Base-by-base conservation (phyloP, 2,797 vertebrate species). In the Diceros bicornis region DNA sequence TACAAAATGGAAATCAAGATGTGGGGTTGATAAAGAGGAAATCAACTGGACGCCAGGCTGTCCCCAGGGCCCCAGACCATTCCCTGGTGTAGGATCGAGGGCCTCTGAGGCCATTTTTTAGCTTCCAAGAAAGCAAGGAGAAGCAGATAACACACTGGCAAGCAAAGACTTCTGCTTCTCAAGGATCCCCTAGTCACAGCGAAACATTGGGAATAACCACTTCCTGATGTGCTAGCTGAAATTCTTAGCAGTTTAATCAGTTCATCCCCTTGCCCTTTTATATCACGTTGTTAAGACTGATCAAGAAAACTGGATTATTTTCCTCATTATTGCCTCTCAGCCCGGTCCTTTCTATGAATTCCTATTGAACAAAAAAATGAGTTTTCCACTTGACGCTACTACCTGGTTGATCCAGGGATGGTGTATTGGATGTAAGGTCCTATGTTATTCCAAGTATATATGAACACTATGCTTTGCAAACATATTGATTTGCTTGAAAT, bases 111-210 rank as follows among this genome's bases (percentile, higher is more conserved):
- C 10, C 72, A 77, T 23, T 18, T 68, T 88, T 21, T 44, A 37
- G 34, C 27, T 37, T 75, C 87, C 7, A 6, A 44, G 47, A 29
- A 84, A 29, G 34, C 37, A n/a, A 50, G n/a, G 27, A 85, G 41
- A 64, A 57, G 75, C 44, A 61, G 16, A 18, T 18, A 34, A 47
- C 20, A n/a, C 3, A 7, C 17, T 50, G 29, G 27, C 12, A 4
- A 32, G 66, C n/a, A 52, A 94, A 34, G 66, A 74, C 13, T 12
- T 44, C 16, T 2, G 20, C 20, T 59, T 87, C 69, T 87, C 18
- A 44, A 37, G 68, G 18, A 57, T 16, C 1, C 17, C 1, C 17
- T 17, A 47, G n/a, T 68, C n/a, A 32, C 6, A 0, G 3, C 0
- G 0, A 13, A n/a, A 20, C 25, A 17, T 4, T 61, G 71, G 27